Base-by-base conservation (phyloP, 2,797 vertebrate genomes). In the Tenualosa thibaudeaui region DNA sequence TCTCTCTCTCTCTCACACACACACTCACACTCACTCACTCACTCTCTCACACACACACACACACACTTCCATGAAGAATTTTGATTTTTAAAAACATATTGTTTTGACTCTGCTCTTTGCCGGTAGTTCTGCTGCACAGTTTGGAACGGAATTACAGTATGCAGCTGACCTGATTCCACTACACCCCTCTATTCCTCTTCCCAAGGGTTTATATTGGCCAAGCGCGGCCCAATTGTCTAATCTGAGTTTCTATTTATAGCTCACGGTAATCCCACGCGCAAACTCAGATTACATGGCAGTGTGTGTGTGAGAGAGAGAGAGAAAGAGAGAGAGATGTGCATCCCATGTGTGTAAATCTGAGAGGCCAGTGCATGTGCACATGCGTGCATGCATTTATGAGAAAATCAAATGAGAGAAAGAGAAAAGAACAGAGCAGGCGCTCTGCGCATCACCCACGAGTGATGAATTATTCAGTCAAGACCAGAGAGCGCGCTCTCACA, bases 211-310 rank as follows among this genome's bases (percentile, higher is more conserved):
- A 43, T 3, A 43, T 78, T 40, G 71, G 71, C 37, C 71, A 46
- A 8, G 37, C 40, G 37, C 40, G 71, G 71, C 71, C 71, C 71
- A 78, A 22, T 78, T 78, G 71, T 78, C 71, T 78, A 78, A 78
- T 78, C 71, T 46, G 37, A 78, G 37, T 17, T 37, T 78, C 37
- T 78, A 78, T 78, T 78, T 78, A 78, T 46, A 78, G 40, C 71
- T 22, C 40, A 78, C 7, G 71, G 40, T 78, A 78, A 78, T 78
- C 71, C 40, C 71, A 46, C 15, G 71, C 40, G 71, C 71, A 78
- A 78, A 78, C 71, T 78, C 71, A 78, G 71, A 78, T 78, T 78
- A 46, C 71, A 78, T 46, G 37, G 71, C 37, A 40, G 24, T 62
- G 22, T 60, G 58, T 43, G 17, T 37, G 12, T 37, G 26, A 19